Percentiles rank a stretch among this genome's conserved stretches.
Evolutionary conservation across 1,140 invertebrate species (phyloP).

Genomic region (Bombus pascuorum): DNA sequence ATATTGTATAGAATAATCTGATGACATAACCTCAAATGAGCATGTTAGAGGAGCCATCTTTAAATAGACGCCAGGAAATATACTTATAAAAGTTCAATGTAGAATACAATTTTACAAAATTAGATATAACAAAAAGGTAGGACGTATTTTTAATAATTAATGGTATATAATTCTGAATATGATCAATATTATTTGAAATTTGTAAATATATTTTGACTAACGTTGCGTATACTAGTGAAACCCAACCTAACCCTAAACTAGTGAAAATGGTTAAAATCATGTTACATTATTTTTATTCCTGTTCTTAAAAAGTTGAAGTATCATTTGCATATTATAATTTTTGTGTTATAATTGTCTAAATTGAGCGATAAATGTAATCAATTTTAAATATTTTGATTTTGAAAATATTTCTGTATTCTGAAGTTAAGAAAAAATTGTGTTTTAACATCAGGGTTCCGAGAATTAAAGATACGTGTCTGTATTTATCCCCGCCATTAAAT

Average conservation of each 20-base stretch:
- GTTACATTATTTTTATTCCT: not conserved
- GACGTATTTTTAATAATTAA: not conserved
- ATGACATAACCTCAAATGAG: not conserved
- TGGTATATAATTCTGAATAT: not conserved
- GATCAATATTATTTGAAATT: not conserved
- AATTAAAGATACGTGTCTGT: not conserved
- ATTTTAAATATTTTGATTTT: not conserved
- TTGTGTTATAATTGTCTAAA: too few relatives aligned
- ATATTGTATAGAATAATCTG: not conserved
- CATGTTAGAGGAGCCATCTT: conserved; percentile 16
- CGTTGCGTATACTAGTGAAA: not conserved
- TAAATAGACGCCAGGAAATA: not conserved
- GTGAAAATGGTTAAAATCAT: not conserved
- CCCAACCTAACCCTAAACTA: not conserved
- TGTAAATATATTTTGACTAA: not conserved
- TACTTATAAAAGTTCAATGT: not conserved
- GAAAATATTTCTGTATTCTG: not conserved
- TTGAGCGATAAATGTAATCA: too few relatives aligned
- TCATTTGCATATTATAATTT: not conserved
- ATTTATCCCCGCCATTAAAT: conserved; percentile 45
- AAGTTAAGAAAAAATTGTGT: not conserved
- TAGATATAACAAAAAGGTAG: too few relatives aligned
- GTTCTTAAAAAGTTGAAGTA: not conserved
- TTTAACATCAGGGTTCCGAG: not conserved
- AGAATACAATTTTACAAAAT: not conserved